These are phyloP conservation scores for Bucorvus abyssinicus DNA, from an alignment of 2,797 vertebrate genomes.

Conservation along the genomic window DNA sequence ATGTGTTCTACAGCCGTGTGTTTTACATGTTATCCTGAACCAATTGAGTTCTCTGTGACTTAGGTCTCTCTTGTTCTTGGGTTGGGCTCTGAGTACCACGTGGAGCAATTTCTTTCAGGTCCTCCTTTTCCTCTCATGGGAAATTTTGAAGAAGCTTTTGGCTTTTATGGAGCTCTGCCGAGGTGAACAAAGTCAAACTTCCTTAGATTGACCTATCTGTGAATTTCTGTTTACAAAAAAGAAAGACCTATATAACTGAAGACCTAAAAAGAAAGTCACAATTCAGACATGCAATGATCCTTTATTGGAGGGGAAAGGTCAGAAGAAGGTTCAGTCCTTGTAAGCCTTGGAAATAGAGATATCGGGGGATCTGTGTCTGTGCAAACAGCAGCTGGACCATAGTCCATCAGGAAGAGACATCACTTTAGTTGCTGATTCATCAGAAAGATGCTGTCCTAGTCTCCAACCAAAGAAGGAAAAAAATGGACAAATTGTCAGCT, in stretches of 20 bases:
- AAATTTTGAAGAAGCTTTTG: not conserved
- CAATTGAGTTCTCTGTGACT: not conserved
- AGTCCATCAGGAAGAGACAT: not conserved
- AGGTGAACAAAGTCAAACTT: not conserved
- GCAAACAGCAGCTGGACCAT: not conserved
- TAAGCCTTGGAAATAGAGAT: not conserved
- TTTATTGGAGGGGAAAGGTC: not conserved
- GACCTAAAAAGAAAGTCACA: not conserved
- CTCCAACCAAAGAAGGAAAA: not conserved
- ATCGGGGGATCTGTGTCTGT: not conserved
- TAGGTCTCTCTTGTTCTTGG: not conserved
- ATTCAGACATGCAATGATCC: not conserved
- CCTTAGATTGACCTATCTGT: not conserved
- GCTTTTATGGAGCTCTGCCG: not conserved
- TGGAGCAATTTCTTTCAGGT: not conserved
- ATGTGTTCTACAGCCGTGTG: not conserved
- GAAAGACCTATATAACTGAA: not conserved
- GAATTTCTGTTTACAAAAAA: not conserved
- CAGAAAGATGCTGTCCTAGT: not conserved
- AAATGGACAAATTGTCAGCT: not conserved
- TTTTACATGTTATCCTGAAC: not conserved
- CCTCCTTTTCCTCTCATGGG: not conserved
- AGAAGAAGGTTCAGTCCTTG: not conserved
- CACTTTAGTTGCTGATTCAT: not conserved
- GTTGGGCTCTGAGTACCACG: fast-evolving